phyloP scores from a whole-genome alignment of 2,888 invertebrate species.

The Trypoxylon attenuatum region DNA sequence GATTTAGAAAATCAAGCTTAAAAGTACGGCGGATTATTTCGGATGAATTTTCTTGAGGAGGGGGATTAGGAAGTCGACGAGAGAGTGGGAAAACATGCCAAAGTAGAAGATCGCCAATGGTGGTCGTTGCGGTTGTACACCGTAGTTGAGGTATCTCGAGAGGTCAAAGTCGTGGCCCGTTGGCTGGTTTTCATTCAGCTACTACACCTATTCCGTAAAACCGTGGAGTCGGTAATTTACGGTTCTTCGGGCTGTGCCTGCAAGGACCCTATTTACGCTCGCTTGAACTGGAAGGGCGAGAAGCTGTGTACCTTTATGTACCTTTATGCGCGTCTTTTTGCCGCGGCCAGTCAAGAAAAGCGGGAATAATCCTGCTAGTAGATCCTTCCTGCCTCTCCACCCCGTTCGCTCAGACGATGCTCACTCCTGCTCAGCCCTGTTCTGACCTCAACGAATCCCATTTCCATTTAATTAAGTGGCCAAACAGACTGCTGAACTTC shows the following conservation, averaged over 20 bases:
- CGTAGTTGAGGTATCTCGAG: too few relatives aligned
- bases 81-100: too few relatives aligned
- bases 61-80: too few relatives aligned
- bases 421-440: not conserved
- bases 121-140: too few relatives aligned
- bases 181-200: constrained; percentile 1
- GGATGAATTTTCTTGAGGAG: too few relatives aligned
- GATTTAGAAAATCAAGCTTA: too few relatives aligned
- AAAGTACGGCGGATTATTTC: too few relatives aligned
- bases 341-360: constrained; percentile 2
- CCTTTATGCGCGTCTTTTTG: not conserved
- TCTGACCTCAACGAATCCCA: not conserved
- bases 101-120: too few relatives aligned
- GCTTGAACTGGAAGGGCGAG: constrained; percentile 11
- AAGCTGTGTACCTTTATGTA: constrained; percentile 7
- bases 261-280: constrained; percentile 17
- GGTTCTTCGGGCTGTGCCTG: not conserved
- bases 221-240: not conserved
- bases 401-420: not conserved
- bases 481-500: not conserved
- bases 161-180: too few relatives aligned
- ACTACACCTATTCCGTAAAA: not conserved
- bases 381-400: not conserved
- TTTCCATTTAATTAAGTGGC: constrained; percentile 2
- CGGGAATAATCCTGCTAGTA: not conserved